Evolutionary conservation across 1,140 invertebrate species (phyloP), one percentile per base, ranked within the genome.

Genomic region (Conus betulinus): DNA sequence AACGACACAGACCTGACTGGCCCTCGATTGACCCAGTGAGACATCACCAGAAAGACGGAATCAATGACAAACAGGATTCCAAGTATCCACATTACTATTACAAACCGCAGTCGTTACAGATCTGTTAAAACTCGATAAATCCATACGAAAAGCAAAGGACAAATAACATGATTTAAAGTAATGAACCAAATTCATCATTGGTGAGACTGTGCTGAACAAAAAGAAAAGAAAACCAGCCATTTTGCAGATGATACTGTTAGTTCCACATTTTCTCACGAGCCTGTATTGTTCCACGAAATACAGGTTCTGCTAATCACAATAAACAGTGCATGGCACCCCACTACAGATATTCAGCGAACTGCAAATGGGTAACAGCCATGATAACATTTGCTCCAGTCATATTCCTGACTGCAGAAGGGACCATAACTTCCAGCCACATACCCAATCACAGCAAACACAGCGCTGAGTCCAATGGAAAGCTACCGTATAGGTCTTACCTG

Each of bases 251-350:
- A 20, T 25, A 53, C 79, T 84, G n/a, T 10, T 74, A 17, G 63
- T n/a, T 87, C 88, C 88, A 89, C 39, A 76, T 57, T 17, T 23
- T 27, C 6, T 87, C 88, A 81, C 13, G 20, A 27, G 53, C 79
- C 84, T 25, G 63, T 90, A 90, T 23, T 52, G 15, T n/a, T 11
- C 94, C 96, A 1, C 85, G 74, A 67, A 74, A 87, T 57, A 55
- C 74, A 7, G 20, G 25, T 52, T 89, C 85, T 17, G 88, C 85
- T 15, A n/a, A 79, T 25, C 13, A 60, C 79, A 25, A 89, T 84
- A n/a, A 51, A 87, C 87, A 13, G 85, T 84, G 82, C 17, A 57
- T 89, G 85, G 8, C 81, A 27, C 0, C 88, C 88, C 88, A 89
- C n/a, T 89, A 3, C 87, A 76, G 57, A 87, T 78, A n/a, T n/a